Conservation (phyloP, 2,888 invertebrate species). For the Pyrrhia umbra region DNA sequence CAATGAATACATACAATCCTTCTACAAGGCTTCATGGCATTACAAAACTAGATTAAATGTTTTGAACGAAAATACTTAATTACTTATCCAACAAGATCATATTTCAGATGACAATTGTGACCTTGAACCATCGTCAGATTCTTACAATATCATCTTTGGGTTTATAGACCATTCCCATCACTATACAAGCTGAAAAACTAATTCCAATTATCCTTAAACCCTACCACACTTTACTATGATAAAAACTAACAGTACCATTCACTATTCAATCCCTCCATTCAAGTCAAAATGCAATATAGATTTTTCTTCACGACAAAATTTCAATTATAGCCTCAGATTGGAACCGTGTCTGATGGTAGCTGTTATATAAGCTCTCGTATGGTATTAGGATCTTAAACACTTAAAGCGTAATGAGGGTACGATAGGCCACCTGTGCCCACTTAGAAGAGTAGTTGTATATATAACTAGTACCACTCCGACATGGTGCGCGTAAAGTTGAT, state of each 20-base stretch:
- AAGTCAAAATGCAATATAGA: slow-evolving; percentile 1
- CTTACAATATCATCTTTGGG: no score
- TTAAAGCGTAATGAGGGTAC: slow-evolving; percentile 5
- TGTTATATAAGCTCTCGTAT: slow-evolving; percentile 14
- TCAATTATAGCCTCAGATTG: slow-evolving; percentile 16
- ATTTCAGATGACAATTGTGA: no score
- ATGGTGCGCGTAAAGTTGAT: not conserved
- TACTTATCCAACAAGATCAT: no score
- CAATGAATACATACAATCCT: no score
- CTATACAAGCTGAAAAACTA: no score
- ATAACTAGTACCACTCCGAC: not conserved
- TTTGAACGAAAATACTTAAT: no score
- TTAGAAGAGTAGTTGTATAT: not conserved
- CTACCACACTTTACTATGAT: not conserved
- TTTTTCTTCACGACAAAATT: slow-evolving; percentile 1
- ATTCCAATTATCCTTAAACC: no score
- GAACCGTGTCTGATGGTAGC: slow-evolving; percentile 6
- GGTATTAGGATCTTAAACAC: slow-evolving; percentile 17
- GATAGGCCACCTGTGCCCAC: slow-evolving; percentile 21
- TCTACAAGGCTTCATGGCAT: no score
- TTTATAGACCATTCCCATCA: no score
- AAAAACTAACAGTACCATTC: no score
- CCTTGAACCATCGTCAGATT: no score
- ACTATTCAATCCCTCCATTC: not conserved
- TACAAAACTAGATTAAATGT: no score